Base-by-base conservation (phyloP, 1,140 invertebrate species). In the Antheraea mylitta region DNA sequence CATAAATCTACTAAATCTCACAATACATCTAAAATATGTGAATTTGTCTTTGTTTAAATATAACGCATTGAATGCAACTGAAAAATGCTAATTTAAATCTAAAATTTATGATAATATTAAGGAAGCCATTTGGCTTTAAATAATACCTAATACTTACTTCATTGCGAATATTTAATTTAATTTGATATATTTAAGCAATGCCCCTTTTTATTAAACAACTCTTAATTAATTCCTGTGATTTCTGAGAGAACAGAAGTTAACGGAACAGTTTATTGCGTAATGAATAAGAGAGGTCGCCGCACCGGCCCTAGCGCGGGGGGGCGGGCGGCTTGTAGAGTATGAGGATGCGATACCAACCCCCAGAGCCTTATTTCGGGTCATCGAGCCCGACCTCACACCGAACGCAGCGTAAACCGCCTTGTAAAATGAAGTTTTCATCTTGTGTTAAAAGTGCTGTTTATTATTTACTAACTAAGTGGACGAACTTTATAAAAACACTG, bases 321-420 rank as follows among this genome's bases (percentile, higher is more conserved):
- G 36, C 61, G 73, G 77, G 18, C 58, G 67, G 59, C 59, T 42
- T 69, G 30, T n/a, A 64, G 67, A 61, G 70, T 64, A 68, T 64
- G 71, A 72, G 70, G 73, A 71, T 77, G 79, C 78, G 79, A 82
- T 79, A 80, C 79, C 77, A 71, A 77, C 82, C 80, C 71, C 77
- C 64, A 63, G 77, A 85, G 82, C 82, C 86, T 87, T 86, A 89
- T 89, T 89, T 89, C 85, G 86, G 85, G 86, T 86, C 86, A 87
- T 87, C 85, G 83, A 82, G 86, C 85, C 71, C 81, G 77, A 74
- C 77, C 81, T 66, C 79, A 67, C 73, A 78, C 67, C 74, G 76
- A 83, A 83, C 80, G 78, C 82, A 80, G 80, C 69, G 66, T 78
- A 72, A 78, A 81, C 74, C 79, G 76, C 80, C 84, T 85, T 77